A percentile compares a stretch with the other conserved stretches of the same genome.
Evolutionary conservation across 2,797 vertebrate species (phyloP).

Genomic region (Gobionotothen gibberifrons): DNA sequence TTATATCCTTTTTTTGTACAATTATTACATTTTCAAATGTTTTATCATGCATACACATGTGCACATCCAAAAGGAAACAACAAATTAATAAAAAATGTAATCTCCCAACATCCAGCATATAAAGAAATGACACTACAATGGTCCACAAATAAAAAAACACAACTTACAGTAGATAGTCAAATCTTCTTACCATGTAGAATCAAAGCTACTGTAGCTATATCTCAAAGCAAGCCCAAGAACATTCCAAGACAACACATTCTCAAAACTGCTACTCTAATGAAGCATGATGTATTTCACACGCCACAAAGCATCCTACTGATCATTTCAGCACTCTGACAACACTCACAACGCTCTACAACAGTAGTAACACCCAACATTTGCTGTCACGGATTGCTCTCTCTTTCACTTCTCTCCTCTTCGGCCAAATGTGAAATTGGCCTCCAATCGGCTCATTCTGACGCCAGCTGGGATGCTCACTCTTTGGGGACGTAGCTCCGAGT

Average conservation of each 20-base stretch:
- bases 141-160: background rate
- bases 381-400: conserved; percentile 51
- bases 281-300: conserved; percentile 14
- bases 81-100: background rate
- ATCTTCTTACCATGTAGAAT: background rate
- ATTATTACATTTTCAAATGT: background rate
- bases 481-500: conserved; percentile 24
- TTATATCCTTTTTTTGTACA: background rate
- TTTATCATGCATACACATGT: background rate
- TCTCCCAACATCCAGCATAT: no score
- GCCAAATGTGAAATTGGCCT: conserved; percentile 50
- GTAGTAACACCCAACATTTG: conserved; percentile 55
- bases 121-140: no score
- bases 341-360: conserved; percentile 30
- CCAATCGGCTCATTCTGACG: conserved; percentile 34
- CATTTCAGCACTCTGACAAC: conserved; percentile 29
- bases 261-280: background rate
- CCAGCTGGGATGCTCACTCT: conserved; percentile 31
- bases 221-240: no score
- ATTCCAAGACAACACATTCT: no score
- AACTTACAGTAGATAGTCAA: background rate
- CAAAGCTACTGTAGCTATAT: no score
- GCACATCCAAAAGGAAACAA: background rate
- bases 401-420: conserved; percentile 21
- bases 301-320: conserved; percentile 34